Conservation (phyloP, 2,888 invertebrate genomes). For the Trachelus stipa region DNA sequence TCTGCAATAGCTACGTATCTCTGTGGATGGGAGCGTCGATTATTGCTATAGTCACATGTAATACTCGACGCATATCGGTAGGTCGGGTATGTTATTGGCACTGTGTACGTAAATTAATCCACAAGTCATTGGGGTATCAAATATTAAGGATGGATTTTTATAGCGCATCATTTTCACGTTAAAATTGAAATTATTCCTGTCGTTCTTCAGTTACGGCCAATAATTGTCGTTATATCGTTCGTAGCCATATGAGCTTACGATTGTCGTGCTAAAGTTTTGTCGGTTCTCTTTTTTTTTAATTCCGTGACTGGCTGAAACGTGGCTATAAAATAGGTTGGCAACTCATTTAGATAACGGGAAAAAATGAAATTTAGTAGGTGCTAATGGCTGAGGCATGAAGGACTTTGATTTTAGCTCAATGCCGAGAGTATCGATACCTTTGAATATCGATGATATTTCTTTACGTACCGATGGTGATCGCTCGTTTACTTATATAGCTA, state of each 20-base stretch:
- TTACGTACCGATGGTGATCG: background rate
- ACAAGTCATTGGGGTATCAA: background rate
- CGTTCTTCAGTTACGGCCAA: background rate
- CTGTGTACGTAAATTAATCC: background rate
- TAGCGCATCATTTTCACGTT: background rate
- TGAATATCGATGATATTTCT: conserved; percentile 7
- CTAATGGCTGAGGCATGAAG: background rate
- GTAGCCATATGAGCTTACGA: background rate
- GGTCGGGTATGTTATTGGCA: background rate
- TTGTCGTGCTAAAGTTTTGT: background rate
- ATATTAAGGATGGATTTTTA: background rate
- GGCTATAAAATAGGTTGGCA: background rate
- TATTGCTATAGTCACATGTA: background rate
- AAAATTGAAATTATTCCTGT: background rate
- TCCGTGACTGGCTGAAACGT: background rate
- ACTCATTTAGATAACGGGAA: background rate
- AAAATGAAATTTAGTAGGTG: conserved; percentile 3
- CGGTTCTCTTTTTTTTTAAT: background rate
- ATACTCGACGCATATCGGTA: background rate
- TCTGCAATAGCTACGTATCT: conserved; percentile 32
- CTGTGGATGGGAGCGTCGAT: background rate
- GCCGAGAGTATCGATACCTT: background rate
- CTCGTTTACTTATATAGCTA: conserved; percentile 1
- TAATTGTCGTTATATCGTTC: background rate
- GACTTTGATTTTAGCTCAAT: background rate